Evolutionary conservation across 2,888 invertebrate species (phyloP), one percentile per base, ranked within the genome.

Genomic region (Eupithecia dodoneata): DNA sequence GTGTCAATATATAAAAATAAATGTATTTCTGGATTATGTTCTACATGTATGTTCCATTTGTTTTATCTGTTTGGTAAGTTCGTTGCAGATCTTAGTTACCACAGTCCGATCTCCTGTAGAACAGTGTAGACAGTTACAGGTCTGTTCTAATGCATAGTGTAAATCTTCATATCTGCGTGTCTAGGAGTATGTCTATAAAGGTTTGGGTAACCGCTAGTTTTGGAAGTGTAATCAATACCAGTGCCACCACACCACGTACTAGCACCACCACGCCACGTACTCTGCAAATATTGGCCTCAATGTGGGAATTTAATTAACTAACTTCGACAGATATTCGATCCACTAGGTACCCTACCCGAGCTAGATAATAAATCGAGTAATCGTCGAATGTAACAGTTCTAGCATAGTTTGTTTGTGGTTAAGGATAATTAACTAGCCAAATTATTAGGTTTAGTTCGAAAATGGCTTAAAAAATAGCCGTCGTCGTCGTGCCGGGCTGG

Each of bases 271-370:
- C 55, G 13, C 42, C 47, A 66, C 44, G 44, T 67, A 69, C 75
- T 77, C 76, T 76, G 74, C 78, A 65, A 79, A 79, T 79, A 74
- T 76, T 74, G 76, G 78, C 59, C 63, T 69, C 63, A 72, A 74
- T 79, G 78, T 73, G 76, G 76, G 72, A 75, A 76, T 79, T 79
- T 76, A 76, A 76, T 76, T 72, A 79, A 76, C 74, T 71, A 79
- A 79, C 74, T 79, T 79, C 73, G 74, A 70, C 76, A 76, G 69
- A 70, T 77, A 71, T 74, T 69, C 70, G 69, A 75, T 69, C 74
- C 45, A 71, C 71, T 76, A 76, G 74, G 45, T 79, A 76, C 70
- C 71, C 74, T 74, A 72, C 63, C 47, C 47, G 71, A 63, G 52
- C 78, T 75, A 44, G 59, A 72, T 74, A 74, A 76, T 79, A 76